These are phyloP conservation scores for Galago senegalensis DNA, from an alignment of 2,797 vertebrate genomes.

Conservation along the genomic window DNA sequence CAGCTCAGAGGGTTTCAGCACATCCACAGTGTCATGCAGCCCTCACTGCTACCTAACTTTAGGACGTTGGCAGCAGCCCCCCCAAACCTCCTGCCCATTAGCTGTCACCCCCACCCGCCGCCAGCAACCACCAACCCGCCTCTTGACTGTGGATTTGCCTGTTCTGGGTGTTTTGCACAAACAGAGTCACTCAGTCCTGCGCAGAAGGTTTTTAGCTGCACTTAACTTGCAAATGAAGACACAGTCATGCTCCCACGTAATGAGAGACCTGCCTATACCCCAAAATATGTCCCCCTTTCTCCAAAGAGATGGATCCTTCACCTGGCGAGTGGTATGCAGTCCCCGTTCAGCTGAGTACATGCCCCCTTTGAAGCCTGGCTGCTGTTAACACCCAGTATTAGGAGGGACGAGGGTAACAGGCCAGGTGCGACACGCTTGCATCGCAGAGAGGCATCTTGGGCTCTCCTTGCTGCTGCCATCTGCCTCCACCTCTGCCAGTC, in stretches of 20 bases:
- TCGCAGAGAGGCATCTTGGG: neutral
- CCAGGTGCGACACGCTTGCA: neutral
- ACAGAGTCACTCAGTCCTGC: accelerated
- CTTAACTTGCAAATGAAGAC: neutral
- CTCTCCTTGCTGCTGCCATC: too few relatives aligned
- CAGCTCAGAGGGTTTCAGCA: neutral
- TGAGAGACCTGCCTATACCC: accelerated
- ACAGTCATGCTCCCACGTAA: neutral
- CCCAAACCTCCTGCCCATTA: accelerated
- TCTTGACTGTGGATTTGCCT: neutral
- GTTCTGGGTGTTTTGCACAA: accelerated
- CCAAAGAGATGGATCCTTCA: neutral
- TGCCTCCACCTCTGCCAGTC: too few relatives aligned
- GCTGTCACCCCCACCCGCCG: too few relatives aligned
- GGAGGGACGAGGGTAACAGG: neutral
- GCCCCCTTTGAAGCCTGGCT: too few relatives aligned
- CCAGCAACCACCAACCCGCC: neutral
- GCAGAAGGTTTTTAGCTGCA: accelerated
- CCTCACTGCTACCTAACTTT: too few relatives aligned
- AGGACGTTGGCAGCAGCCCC: neutral
- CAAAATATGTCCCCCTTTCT: accelerated
- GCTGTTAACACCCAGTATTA: neutral
- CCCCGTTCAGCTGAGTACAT: neutral
- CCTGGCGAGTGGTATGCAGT: accelerated
- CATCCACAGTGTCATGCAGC: accelerated